phyloP scores from a whole-genome alignment of 2,888 invertebrate genomes.

The Oxyscelio sp. region DNA sequence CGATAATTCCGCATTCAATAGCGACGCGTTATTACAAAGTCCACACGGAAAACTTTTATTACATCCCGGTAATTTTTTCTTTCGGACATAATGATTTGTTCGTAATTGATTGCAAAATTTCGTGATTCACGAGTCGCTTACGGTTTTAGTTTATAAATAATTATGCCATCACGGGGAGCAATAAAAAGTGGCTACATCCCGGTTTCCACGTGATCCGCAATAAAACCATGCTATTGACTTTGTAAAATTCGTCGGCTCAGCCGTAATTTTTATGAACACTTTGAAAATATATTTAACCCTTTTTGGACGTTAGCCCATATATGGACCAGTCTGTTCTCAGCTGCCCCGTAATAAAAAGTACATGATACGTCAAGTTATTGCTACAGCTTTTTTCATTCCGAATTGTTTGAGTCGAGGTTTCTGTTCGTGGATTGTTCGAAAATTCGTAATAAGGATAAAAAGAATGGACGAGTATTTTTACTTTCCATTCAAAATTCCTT shows the following conservation, averaged over 20 bases:
- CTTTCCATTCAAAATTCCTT: no score
- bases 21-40: constrained; percentile 12
- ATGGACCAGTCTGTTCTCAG: no score
- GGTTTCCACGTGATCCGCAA: neutral
- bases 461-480: no score
- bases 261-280: constrained; percentile 35
- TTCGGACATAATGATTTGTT: neutral
- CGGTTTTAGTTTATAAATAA: constrained; percentile 26
- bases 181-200: neutral
- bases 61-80: neutral
- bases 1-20: constrained; percentile 19
- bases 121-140: neutral
- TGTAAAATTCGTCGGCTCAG: constrained; percentile 17
- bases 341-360: no score
- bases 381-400: no score
- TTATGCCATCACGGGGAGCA: constrained; percentile 10
- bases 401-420: no score
- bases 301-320: no score
- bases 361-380: no score
- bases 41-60: constrained; percentile 21
- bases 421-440: no score
- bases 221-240: constrained; percentile 15
- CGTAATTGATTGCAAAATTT: neutral
- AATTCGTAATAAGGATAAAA: no score
- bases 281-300: constrained; percentile 23